Evolutionary conservation across 2,113 vertebrate species (phyloP).

Genomic region (Phylloscopus trochilus): DNA sequence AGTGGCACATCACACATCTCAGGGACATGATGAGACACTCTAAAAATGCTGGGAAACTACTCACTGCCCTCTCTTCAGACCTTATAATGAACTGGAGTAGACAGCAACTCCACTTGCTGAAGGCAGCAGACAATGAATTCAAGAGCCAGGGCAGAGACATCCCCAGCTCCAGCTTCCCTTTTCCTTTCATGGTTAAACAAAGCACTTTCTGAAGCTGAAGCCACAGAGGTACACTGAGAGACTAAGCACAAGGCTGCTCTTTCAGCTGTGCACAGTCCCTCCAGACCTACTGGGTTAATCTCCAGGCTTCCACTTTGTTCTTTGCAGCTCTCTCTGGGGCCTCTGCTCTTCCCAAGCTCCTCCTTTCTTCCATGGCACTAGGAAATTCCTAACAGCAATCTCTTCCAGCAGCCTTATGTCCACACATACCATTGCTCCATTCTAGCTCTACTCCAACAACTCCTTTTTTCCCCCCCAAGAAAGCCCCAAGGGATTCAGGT

Average conservation of each 20-base stretch:
- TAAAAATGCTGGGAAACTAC: background rate
- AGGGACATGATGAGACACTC: background rate
- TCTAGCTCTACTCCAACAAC: background rate
- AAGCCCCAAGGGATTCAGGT: background rate
- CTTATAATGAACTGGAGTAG: background rate
- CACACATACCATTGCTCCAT: background rate
- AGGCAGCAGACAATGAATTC: background rate
- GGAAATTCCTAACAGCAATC: background rate
- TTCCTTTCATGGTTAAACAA: background rate
- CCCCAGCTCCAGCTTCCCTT: background rate
- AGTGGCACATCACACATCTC: background rate
- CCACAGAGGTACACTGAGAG: background rate
- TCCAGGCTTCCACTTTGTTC: background rate
- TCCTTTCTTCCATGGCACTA: background rate
- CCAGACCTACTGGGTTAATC: background rate
- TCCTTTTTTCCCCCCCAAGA: accelerated
- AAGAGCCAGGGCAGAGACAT: background rate
- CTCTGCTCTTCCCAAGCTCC: background rate
- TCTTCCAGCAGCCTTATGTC: background rate
- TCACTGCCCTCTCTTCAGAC: background rate
- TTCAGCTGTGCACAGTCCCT: background rate
- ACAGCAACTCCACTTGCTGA: background rate
- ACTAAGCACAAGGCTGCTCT: background rate
- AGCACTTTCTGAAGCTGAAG: background rate
- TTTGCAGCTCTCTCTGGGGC: background rate